Base-by-base conservation (phyloP, 2,888 invertebrate genomes). In the Cosmorhoe ocellata region DNA sequence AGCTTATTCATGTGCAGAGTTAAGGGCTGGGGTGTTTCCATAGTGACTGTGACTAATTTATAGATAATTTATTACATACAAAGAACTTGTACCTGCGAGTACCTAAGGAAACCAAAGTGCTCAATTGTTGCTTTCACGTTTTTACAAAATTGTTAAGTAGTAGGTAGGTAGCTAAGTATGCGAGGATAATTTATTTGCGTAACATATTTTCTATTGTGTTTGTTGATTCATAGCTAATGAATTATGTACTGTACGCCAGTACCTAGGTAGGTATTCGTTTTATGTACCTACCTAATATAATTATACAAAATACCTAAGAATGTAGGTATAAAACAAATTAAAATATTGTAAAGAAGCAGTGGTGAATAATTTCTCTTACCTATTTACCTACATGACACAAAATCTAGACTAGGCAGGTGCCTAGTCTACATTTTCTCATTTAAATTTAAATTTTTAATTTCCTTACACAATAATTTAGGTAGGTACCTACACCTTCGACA, bases 71-170 rank as follows among this genome's bases (percentile, higher is more conserved):
- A 18, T 26, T 42, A 42, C 6, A 39, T 33, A 40, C 52, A 59
- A 38, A 44, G 12, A 30, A 30, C 18, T 48, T 38, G 50, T 51
- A 44, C 45, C 51, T 51, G 44, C 45, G 12, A 22, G 31, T n/a
- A n/a, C n/a, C n/a, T 28, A 45, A 26, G 24, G 31, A 46, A 51
- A 41, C 45, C 51, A 42, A 51, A 46, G 51, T 41, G 51, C 51
- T 51, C 41, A 51, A 51, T 40, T 39, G 38, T 38, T 43, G 24
- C 32, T 33, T 11, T 39, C 36, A 44, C 43, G 28, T 27, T 24
- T n/a, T 12, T 24, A 31, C 22, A 12, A 24, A 22, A 13, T 41
- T 31, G 14, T 9, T 27, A 3, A 13, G 6, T 43, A 28, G 13
- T 43, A 28, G 13, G 3, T 34, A 43, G 2, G 6, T 28, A n/a